phyloP scores from a whole-genome alignment of 2,888 invertebrate genomes.

The Cataglyphis rosenhaueri region DNA sequence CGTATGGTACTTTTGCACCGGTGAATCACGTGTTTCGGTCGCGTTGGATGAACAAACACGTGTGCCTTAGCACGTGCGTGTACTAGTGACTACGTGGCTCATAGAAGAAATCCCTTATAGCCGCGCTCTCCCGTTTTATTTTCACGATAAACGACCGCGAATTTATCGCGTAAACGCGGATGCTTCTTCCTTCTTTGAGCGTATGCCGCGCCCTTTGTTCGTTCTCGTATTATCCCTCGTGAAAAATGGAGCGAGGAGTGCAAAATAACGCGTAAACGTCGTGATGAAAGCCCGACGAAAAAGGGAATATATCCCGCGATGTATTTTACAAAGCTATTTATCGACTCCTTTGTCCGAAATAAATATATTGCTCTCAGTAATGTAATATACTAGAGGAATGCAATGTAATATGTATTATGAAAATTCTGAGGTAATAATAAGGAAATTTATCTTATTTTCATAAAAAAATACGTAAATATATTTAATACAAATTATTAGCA shows the following conservation, averaged over 20 bases:
- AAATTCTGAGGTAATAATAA: background rate
- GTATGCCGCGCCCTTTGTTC: conserved; percentile 16
- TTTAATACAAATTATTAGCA: background rate
- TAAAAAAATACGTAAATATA: background rate
- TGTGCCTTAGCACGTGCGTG: conserved; percentile 32
- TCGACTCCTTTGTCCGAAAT: background rate
- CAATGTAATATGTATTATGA: background rate
- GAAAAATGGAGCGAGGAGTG: conserved; percentile 20
- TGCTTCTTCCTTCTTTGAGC: background rate
- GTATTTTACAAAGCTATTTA: background rate
- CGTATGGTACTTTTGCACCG: conserved; percentile 4
- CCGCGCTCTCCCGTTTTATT: conserved; percentile 23
- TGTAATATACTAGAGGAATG: background rate
- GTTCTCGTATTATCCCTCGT: conserved; percentile 14
- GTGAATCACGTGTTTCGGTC: conserved; percentile 53
- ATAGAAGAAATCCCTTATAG: conserved; percentile 24
- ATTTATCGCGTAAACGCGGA: conserved; percentile 38
- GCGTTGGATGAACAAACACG: background rate
- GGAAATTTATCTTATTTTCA: background rate
- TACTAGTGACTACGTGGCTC: conserved; percentile 27
- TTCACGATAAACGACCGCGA: conserved; percentile 15
- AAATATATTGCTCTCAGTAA: background rate
- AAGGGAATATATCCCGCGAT: background rate
- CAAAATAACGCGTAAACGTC: background rate
- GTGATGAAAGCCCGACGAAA: background rate